These are phyloP conservation scores for Drosophila mayri DNA, from an alignment of 1,140 invertebrate genomes.

Conservation along the genomic window DNA sequence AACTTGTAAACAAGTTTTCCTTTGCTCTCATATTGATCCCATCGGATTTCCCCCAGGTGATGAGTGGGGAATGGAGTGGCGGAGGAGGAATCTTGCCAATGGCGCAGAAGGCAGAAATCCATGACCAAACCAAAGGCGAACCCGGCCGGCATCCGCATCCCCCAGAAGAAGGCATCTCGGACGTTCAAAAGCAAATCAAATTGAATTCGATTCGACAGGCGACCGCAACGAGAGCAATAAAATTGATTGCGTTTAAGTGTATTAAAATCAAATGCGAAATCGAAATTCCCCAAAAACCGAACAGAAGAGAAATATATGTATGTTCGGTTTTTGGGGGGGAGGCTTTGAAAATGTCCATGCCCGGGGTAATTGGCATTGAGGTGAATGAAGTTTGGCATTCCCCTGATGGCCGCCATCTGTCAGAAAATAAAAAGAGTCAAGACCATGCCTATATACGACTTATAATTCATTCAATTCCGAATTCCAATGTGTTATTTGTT, in stretches of 20 bases:
- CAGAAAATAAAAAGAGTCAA: slow-evolving; percentile 6
- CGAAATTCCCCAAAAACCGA: slow-evolving; percentile 26
- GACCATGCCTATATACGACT: background rate
- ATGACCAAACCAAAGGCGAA: slow-evolving; percentile 29
- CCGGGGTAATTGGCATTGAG: slow-evolving; percentile 58
- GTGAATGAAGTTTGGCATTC: slow-evolving; percentile 67
- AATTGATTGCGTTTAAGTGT: slow-evolving; percentile 81
- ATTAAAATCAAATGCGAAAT: slow-evolving; percentile 77
- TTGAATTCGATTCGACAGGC: slow-evolving; percentile 77
- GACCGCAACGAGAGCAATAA: slow-evolving; percentile 79
- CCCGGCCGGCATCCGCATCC: slow-evolving; percentile 21
- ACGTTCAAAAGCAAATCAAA: slow-evolving; percentile 77
- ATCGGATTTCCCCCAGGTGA: slow-evolving; percentile 40
- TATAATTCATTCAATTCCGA: background rate
- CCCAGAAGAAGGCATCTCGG: slow-evolving; percentile 37
- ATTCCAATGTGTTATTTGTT: background rate
- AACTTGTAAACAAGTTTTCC: slow-evolving; percentile 68
- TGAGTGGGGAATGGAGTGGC: slow-evolving; percentile 4
- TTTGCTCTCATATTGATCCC: slow-evolving; percentile 21
- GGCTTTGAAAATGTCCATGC: slow-evolving; percentile 63
- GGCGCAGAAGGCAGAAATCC: slow-evolving; percentile 53
- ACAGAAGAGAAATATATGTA: background rate
- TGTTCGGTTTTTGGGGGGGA: background rate
- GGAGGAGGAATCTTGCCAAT: slow-evolving; percentile 46
- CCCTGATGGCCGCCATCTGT: slow-evolving; percentile 40